A percentile compares a stretch with the other conserved stretches of the same genome.
Conservation (phyloP, 1,140 invertebrate species). For the Medauroidea extradentata region DNA sequence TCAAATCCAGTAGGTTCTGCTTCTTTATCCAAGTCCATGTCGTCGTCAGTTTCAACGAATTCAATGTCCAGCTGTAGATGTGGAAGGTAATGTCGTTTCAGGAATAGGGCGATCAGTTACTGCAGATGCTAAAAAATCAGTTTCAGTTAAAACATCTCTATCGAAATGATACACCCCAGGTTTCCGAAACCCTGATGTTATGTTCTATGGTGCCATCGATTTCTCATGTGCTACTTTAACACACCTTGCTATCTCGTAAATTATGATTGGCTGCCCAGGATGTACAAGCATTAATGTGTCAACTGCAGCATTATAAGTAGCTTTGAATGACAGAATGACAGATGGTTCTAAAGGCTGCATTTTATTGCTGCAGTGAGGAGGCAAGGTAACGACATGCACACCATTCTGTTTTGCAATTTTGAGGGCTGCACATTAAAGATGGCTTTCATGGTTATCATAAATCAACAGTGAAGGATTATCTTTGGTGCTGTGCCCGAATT, state of each 20-base stretch:
- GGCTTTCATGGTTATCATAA: slow-evolving; percentile 29
- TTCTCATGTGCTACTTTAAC: slow-evolving; percentile 17
- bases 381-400: slow-evolving; percentile 28
- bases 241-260: slow-evolving; percentile 21
- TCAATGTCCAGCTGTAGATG: too few relatives aligned
- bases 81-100: too few relatives aligned
- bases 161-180: slow-evolving; percentile 38
- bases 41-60: too few relatives aligned
- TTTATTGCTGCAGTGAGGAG: slow-evolving; percentile 27
- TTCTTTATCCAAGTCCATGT: too few relatives aligned
- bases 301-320: slow-evolving; percentile 21
- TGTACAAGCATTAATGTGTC: slow-evolving; percentile 20
- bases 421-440: slow-evolving; percentile 23
- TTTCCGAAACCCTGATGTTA: slow-evolving; percentile 10
- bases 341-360: slow-evolving; percentile 33
- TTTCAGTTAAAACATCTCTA: slow-evolving; percentile 33
- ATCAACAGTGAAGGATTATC: slow-evolving; percentile 18
- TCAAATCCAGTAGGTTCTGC: too few relatives aligned
- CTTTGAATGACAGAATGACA: slow-evolving; percentile 28
- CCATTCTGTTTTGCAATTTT: slow-evolving; percentile 30
- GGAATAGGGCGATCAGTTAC: too few relatives aligned
- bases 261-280: slow-evolving; percentile 21
- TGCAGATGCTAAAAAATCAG: slow-evolving; percentile 38
- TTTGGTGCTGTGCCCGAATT: slow-evolving; percentile 20
- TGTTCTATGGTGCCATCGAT: slow-evolving; percentile 13